phyloP scores from a whole-genome alignment of 2,113 vertebrate genomes.

The Gambusia affinis region DNA sequence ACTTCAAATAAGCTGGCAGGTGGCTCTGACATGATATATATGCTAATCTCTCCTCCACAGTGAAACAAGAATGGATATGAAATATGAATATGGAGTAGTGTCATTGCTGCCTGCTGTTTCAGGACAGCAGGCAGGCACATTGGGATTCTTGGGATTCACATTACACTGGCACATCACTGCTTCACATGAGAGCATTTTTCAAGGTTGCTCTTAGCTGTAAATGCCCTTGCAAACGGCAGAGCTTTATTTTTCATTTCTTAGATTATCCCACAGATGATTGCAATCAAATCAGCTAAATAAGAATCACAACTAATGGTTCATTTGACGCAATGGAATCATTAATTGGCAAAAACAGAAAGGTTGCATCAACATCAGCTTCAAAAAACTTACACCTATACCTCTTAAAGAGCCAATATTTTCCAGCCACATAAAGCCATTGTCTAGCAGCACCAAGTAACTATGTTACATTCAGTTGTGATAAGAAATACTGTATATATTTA shows the following conservation, averaged over 20 bases:
- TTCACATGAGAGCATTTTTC: constrained; percentile 28
- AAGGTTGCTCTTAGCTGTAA: constrained; percentile 4
- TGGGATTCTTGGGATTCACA: not conserved
- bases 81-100: constrained; percentile 55
- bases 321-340: not conserved
- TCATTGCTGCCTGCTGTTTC: constrained; percentile 49
- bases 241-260: constrained; percentile 8
- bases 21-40: constrained; percentile 46
- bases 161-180: constrained; percentile 24
- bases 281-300: not conserved
- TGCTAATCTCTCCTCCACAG: constrained; percentile 49
- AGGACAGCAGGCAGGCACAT: constrained; percentile 44
- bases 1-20: constrained; percentile 50
- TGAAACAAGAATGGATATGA: constrained; percentile 51
- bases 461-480: too few species aligned
- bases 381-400: not conserved
- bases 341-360: too few species aligned
- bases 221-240: not conserved
- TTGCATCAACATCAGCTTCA: too few species aligned
- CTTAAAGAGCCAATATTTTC: too few species aligned
- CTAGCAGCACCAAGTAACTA: too few species aligned
- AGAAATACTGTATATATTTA: too few species aligned
- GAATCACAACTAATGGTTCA: not conserved
- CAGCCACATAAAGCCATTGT: too few species aligned
- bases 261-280: not conserved